Base-by-base conservation (phyloP, 1,140 invertebrate species). In the Lutraria rhynchaena region DNA sequence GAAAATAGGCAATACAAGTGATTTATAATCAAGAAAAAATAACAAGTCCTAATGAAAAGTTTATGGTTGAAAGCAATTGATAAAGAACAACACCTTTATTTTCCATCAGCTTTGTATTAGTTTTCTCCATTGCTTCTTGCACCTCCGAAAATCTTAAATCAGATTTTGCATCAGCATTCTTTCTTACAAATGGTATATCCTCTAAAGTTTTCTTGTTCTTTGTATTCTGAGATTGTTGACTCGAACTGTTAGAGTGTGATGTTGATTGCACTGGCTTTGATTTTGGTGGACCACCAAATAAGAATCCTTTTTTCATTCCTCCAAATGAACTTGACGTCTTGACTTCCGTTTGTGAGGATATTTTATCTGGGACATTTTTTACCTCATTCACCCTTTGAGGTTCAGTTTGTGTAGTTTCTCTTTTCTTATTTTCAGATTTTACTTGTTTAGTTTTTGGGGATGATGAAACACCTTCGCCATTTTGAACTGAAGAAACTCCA, bases 61-160 rank as follows among this genome's bases (percentile, higher is more conserved):
- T n/a, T n/a, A n/a, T n/a, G n/a, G n/a, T n/a, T n/a, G n/a, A n/a
- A n/a, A n/a, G n/a, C n/a, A n/a, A n/a, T n/a, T n/a, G n/a, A n/a
- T n/a, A n/a, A n/a, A n/a, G n/a, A n/a, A n/a, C n/a, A n/a, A n/a
- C 69, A 89, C 88, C 88, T 88, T 86, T 87, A 53, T 86, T 87
- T 51, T 88, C 51, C 37, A 89, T 61, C 22, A 88, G 61, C 53
- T 76, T 76, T 29, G 81, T 41, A 53, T 67, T 84, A n/a, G 86
- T 85, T 65, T 86, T 81, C 55, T 33, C 31, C 86, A 88, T 88
- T 27, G 87, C 87, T 73, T 87, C 73, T 67, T 88, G 83, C 15
- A 88, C 86, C 73, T 89, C 88, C 46, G 81, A 65, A 35, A 89
- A 73, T 22, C 83, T 82, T 17, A 83, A 55, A 17, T 76, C 55